Conservation (phyloP, 2,797 vertebrate genomes). For the Enteromius afrohamiltoni region DNA sequence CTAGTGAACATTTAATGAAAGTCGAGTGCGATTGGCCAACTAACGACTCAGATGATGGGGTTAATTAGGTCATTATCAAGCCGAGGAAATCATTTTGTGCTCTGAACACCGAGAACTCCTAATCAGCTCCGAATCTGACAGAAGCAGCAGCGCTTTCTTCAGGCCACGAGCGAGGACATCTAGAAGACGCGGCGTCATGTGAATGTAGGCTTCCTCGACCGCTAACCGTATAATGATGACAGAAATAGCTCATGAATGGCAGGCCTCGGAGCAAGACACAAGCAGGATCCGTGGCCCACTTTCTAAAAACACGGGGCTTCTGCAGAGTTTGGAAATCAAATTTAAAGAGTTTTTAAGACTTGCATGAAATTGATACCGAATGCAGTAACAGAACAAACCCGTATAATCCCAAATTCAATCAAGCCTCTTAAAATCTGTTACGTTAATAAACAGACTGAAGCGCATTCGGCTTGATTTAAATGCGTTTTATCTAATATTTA, state of each 20-base stretch:
- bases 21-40: conserved; percentile 48
- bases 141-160: not conserved
- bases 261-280: conserved; percentile 21
- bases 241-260: not conserved
- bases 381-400: not conserved
- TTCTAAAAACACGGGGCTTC: not conserved
- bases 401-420: not conserved
- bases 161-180: not conserved
- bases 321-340: not conserved
- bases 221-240: conserved; percentile 17
- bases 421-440: not conserved
- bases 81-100: conserved; percentile 71
- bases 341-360: not conserved
- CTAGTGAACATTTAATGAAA: conserved; percentile 66
- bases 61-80: conserved; percentile 73
- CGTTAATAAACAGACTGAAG: not conserved
- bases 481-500: not conserved
- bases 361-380: not conserved
- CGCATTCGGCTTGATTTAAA: not conserved
- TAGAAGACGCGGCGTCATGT: not conserved
- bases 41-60: conserved; percentile 63
- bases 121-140: not conserved
- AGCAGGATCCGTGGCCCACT: conserved; percentile 29
- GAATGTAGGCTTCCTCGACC: conserved; percentile 1
- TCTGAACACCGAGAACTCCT: conserved; percentile 49